Evolutionary conservation across 2,797 vertebrate species (phyloP), one percentile per base, ranked within the genome.

Genomic region (Acipenser transmontanus): DNA sequence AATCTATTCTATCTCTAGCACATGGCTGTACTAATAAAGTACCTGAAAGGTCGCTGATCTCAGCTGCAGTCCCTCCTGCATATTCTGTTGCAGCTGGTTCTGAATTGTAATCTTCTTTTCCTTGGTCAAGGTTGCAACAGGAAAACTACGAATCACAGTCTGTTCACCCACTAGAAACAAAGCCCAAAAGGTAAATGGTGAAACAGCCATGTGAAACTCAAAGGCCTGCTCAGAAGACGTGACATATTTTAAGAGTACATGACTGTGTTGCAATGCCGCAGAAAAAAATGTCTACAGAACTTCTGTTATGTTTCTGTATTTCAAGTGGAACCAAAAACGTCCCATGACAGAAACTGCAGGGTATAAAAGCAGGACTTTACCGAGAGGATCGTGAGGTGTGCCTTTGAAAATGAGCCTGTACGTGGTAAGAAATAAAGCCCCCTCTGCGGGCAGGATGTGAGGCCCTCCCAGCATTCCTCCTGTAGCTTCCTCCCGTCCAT

Each of bases 401-500:
- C 97, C 97, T 90, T 96, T 96, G 77, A 99, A 99, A 76, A 99
- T 89, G 82, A 99, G 92, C 66, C 97, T 93, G 76, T 99, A 98
- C 12, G 93, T 96, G 63, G 97, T 99, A 70, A 99, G 95, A 78
- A 99, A 99, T 61, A 99, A 88, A 12, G 97, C 97, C 70, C 97
- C 97, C 90, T 99, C 97, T 84, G 97, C 97, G 70, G 97, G 97
- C 13, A 99, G 89, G 76, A 99, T 95, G 77, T 97, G 96, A 60
- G 96, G 97, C 1, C 96, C 97, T 80, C 96, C 97, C 20, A 97
- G 84, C 61, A 95, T 87, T 8, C 97, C 96, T 71, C 97, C 95
- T 0, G 94, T 93, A 59, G 96, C 95, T 74, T 98, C 97, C 75
- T 99, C 97, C 73, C 97, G 89, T 62, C 97, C 96, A 8, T 98